phyloP scores from a whole-genome alignment of 2,888 invertebrate genomes.

The Noctuana brunneofusca region DNA sequence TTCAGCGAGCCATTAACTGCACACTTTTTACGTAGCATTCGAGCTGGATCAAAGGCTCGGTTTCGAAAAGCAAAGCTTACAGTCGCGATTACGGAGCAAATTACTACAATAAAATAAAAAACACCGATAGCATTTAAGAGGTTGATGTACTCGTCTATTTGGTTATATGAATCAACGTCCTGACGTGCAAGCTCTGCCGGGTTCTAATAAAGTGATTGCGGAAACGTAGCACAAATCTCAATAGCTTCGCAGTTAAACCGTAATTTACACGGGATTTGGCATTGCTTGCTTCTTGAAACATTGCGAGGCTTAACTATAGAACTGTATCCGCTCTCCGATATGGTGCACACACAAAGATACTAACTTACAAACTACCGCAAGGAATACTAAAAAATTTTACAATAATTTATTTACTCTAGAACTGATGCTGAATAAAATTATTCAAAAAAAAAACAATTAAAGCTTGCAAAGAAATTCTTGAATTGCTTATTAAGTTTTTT shows the following conservation, averaged over 20 bases:
- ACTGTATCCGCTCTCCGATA: neutral
- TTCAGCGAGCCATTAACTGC: constrained; percentile 23
- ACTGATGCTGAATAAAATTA: neutral
- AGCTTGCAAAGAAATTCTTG: no score
- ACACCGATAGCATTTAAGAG: no score
- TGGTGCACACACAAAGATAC: neutral
- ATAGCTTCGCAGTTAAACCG: constrained; percentile 8
- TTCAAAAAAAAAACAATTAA: no score
- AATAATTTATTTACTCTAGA: neutral
- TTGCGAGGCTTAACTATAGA: constrained; percentile 7
- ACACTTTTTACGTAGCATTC: constrained; percentile 18
- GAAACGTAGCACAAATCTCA: constrained; percentile 13
- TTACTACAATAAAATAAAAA: neutral
- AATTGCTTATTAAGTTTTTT: no score
- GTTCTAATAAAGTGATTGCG: neutral
- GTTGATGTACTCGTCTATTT: neutral
- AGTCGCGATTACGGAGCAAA: neutral
- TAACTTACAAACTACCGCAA: neutral
- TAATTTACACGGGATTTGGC: constrained; percentile 17
- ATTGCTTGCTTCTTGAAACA: neutral
- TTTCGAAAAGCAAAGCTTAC: neutral
- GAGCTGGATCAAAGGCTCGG: constrained; percentile 21
- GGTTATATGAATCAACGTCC: neutral
- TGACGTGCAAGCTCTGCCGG: neutral
- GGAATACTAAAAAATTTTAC: neutral